A percentile compares a stretch with the other conserved stretches of the same genome.
These are phyloP conservation scores for Lichenostomus cassidix DNA, from an alignment of 2,113 vertebrate species.

Conservation along the genomic window DNA sequence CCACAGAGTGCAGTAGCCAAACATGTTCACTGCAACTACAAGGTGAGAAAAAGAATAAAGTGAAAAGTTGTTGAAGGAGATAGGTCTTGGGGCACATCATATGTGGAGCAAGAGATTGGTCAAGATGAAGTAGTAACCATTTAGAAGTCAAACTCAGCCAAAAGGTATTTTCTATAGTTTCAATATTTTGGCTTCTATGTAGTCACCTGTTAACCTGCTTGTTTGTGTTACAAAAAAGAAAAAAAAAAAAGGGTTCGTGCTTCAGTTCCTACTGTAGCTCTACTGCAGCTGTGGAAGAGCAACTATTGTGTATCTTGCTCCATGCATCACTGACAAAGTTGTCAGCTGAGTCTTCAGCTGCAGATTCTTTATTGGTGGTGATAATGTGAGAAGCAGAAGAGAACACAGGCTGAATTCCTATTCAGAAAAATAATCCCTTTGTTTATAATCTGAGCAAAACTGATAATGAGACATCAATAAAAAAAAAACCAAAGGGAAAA, in stretches of 20 bases:
- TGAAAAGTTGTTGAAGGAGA: not conserved
- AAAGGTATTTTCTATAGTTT: not conserved
- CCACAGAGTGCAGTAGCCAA: not conserved
- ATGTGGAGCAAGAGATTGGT: not conserved
- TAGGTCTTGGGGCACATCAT: not conserved
- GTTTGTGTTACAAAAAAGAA: not conserved
- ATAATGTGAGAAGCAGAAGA: conserved; percentile 31
- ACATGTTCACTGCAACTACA: not conserved
- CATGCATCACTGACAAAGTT: conserved; percentile 24
- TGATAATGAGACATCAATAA: conserved; percentile 16
- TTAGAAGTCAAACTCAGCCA: not conserved
- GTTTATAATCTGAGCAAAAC: conserved; percentile 29
- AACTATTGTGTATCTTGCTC: not conserved
- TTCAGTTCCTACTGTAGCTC: not conserved
- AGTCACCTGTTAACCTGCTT: not conserved
- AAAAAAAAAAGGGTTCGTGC: not conserved
- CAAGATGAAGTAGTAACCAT: not conserved
- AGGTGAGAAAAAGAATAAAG: not conserved
- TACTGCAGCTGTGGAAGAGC: not conserved
- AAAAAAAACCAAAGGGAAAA: conserved; percentile 32
- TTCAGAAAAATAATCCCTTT: conserved; percentile 26
- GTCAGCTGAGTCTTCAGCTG: not conserved
- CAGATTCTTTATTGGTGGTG: conserved; percentile 32
- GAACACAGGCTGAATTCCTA: not conserved
- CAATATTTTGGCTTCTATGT: not conserved